Conservation (phyloP, 1,140 invertebrate genomes). For the Cotesia chilonis region DNA sequence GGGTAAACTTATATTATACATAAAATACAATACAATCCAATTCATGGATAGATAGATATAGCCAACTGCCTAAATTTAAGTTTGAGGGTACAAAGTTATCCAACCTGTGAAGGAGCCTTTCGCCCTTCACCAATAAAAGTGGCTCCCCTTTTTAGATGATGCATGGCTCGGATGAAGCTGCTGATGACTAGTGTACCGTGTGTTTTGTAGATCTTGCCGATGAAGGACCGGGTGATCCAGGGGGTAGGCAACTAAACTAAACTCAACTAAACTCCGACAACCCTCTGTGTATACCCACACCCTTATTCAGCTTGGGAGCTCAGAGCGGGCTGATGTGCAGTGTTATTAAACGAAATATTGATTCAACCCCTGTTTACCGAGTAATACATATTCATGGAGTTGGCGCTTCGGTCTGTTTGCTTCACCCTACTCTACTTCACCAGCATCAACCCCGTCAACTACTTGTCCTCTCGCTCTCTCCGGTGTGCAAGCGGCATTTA, state of each 20-base stretch:
- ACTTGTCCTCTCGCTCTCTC: slow-evolving; percentile 19
- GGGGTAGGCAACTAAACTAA: slow-evolving; percentile 11
- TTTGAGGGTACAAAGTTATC: too few species aligned
- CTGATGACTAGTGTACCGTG: neutral
- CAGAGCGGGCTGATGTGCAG: slow-evolving; percentile 38
- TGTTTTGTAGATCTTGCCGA: slow-evolving; percentile 7
- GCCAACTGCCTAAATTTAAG: too few species aligned
- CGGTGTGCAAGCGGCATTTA: neutral
- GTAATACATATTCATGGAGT: slow-evolving; percentile 66
- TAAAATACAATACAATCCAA: neutral
- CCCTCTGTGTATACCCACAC: slow-evolving; percentile 26
- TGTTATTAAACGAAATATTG: slow-evolving; percentile 68
- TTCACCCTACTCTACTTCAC: slow-evolving; percentile 11
- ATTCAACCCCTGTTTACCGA: slow-evolving; percentile 66
- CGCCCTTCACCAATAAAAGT: too few species aligned
- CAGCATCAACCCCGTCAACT: neutral
- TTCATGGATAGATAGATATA: too few species aligned
- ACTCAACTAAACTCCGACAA: slow-evolving; percentile 1
- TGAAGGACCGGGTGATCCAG: slow-evolving; percentile 10
- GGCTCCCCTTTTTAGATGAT: too few species aligned
- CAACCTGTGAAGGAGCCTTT: too few species aligned
- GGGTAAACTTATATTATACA: slow-evolving; percentile 17
- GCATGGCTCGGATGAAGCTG: neutral
- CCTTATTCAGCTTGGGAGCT: neutral
- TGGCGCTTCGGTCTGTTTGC: slow-evolving; percentile 55